These are phyloP conservation scores for Nomada goodeniana DNA, from an alignment of 2,888 invertebrate species.

Conservation along the genomic window DNA sequence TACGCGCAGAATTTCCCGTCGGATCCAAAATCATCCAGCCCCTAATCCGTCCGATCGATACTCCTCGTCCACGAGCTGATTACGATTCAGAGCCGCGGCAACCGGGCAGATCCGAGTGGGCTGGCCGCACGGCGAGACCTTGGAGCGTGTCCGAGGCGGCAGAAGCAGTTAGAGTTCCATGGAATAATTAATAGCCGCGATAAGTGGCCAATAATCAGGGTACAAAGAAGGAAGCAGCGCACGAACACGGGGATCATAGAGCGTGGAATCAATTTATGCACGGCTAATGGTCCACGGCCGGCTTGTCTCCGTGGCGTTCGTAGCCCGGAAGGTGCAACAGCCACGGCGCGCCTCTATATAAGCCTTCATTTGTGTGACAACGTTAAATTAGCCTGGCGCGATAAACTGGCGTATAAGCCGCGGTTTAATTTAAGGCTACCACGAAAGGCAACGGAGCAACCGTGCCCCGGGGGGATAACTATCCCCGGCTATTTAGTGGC, in stretches of 20 bases:
- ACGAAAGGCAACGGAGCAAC: constrained; percentile 24
- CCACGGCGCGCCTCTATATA: constrained; percentile 20
- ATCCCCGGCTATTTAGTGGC: constrained; percentile 57
- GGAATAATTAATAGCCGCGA: constrained; percentile 58
- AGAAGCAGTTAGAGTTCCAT: constrained; percentile 19
- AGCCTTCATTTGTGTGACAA: constrained; percentile 60
- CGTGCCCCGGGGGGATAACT: constrained; percentile 38
- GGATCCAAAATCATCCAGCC: too few species aligned
- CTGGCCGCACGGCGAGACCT: too few species aligned
- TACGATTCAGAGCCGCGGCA: too few species aligned
- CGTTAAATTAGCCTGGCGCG: constrained; percentile 62
- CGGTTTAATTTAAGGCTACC: constrained; percentile 56
- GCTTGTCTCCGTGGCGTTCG: constrained; percentile 45
- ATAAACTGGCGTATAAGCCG: constrained; percentile 56
- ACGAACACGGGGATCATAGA: constrained; percentile 47
- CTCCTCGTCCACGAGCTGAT: background rate
- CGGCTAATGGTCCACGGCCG: constrained; percentile 54
- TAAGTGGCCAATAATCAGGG: constrained; percentile 53
- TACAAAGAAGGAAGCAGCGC: constrained; percentile 50
- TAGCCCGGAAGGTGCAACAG: constrained; percentile 50
- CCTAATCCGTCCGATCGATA: too few species aligned
- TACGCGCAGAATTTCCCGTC: too few species aligned
- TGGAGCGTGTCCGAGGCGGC: too few species aligned
- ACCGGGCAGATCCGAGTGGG: too few species aligned
- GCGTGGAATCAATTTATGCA: constrained; percentile 63